Evolutionary conservation across 2,113 vertebrate genomes (phyloP).

Genomic region (Centrocercus urophasianus): DNA sequence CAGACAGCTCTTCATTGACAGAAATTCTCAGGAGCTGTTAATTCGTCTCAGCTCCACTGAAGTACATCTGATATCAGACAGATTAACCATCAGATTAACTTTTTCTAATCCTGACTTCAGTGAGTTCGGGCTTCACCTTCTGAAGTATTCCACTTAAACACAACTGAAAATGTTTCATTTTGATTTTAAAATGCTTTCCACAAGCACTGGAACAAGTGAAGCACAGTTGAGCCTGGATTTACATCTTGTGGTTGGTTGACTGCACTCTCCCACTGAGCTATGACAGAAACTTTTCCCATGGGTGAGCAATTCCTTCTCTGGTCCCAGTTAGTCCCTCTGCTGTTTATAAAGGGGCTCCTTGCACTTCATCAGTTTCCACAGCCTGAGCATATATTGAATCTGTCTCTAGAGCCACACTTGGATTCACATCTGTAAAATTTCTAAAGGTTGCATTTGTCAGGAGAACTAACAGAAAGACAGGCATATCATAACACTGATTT

Average conservation of each 20-base stretch:
- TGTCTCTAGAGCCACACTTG: neutral
- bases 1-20: conserved; percentile 13
- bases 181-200: neutral
- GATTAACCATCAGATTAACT: neutral
- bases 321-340: neutral
- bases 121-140: neutral
- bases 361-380: neutral
- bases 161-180: conserved; percentile 27
- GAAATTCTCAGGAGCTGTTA: conserved; percentile 10
- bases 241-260: neutral
- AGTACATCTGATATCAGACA: neutral
- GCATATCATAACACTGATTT: neutral
- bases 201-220: neutral
- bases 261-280: neutral
- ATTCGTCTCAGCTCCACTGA: neutral
- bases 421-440: neutral
- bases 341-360: neutral
- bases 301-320: neutral
- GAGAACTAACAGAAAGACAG: neutral
- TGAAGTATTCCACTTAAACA: neutral
- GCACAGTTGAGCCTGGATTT: neutral
- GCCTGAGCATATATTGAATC: neutral
- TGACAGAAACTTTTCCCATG: neutral
- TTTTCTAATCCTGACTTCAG: neutral
- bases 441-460: neutral